These are phyloP conservation scores for Hipparchia sbordonii DNA, from an alignment of 2,888 invertebrate genomes.

Conservation along the genomic window DNA sequence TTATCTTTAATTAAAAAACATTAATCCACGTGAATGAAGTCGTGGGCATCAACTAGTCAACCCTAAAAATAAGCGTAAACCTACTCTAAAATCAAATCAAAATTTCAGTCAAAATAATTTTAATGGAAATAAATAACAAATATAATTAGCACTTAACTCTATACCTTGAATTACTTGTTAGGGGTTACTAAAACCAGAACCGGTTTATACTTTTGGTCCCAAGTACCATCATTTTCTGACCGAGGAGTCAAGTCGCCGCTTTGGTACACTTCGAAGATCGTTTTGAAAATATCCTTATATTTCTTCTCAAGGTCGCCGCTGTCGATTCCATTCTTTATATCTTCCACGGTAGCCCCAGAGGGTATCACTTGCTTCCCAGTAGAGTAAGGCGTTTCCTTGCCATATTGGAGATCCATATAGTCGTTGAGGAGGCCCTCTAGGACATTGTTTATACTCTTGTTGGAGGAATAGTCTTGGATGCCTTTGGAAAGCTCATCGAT, in stretches of 20 bases:
- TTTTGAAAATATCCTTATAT: constrained; percentile 61
- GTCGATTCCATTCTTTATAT: constrained; percentile 57
- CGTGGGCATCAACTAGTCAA: no score
- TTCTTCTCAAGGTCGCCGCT: constrained; percentile 56
- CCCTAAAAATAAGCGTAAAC: no score
- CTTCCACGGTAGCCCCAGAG: constrained; percentile 53
- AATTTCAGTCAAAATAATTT: constrained; percentile 16
- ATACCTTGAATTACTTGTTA: constrained; percentile 48
- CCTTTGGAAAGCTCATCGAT: constrained; percentile 60
- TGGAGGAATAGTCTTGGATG: constrained; percentile 57
- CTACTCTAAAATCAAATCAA: neutral
- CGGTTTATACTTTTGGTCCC: constrained; percentile 67
- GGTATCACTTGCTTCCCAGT: constrained; percentile 70
- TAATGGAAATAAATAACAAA: constrained; percentile 25
- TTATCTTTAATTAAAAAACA: no score
- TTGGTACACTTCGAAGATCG: constrained; percentile 62
- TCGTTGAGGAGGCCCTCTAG: constrained; percentile 69
- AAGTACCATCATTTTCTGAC: constrained; percentile 59
- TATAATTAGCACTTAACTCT: constrained; percentile 14
- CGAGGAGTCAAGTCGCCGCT: constrained; percentile 64
- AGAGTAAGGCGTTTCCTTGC: constrained; percentile 69
- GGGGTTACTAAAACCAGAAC: constrained; percentile 65
- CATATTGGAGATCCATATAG: constrained; percentile 71
- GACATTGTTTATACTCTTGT: constrained; percentile 57
- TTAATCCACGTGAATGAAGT: no score